phyloP scores from a whole-genome alignment of 2,888 invertebrate genomes.

The Tachina fera region DNA sequence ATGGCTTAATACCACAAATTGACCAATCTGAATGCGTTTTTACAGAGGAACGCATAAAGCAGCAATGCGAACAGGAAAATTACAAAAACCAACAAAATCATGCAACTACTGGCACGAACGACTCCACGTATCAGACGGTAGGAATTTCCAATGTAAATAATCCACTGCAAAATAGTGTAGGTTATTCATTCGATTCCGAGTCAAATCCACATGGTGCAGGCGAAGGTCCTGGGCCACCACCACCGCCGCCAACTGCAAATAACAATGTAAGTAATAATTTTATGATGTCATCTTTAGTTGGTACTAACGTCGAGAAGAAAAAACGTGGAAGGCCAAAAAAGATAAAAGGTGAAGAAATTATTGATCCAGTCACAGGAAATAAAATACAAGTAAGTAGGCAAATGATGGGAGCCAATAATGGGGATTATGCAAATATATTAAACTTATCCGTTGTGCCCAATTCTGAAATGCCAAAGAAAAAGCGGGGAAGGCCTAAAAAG shows the following conservation, averaged over 20 bases:
- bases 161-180: conserved; percentile 37
- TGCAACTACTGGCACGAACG: conserved; percentile 3
- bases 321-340: conserved; percentile 96
- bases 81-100: conserved; percentile 56
- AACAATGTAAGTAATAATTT: conserved; percentile 40
- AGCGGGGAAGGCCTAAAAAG: conserved; percentile 94
- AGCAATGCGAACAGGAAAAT: conserved; percentile 85
- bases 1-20: conserved; percentile 92
- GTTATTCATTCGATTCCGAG: conserved; percentile 51
- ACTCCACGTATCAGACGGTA: conserved; percentile 15
- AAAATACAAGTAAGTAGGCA: conserved; percentile 71
- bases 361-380: conserved; percentile 86
- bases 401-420: conserved; percentile 80
- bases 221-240: conserved; percentile 52
- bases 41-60: conserved; percentile 88
- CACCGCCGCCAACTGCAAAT: conserved; percentile 16
- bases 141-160: conserved; percentile 30
- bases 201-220: conserved; percentile 28
- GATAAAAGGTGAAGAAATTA: conserved; percentile 78
- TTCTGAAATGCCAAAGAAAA: conserved; percentile 90
- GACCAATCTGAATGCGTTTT: conserved; percentile 95
- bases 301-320: conserved; percentile 88
- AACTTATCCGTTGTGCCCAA: conserved; percentile 78
- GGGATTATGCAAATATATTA: conserved; percentile 80
- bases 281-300: conserved; percentile 58